A percentile compares a stretch with the other conserved stretches of the same genome.
Conservation (phyloP, 1,140 invertebrate genomes). For the Diprion similis region DNA sequence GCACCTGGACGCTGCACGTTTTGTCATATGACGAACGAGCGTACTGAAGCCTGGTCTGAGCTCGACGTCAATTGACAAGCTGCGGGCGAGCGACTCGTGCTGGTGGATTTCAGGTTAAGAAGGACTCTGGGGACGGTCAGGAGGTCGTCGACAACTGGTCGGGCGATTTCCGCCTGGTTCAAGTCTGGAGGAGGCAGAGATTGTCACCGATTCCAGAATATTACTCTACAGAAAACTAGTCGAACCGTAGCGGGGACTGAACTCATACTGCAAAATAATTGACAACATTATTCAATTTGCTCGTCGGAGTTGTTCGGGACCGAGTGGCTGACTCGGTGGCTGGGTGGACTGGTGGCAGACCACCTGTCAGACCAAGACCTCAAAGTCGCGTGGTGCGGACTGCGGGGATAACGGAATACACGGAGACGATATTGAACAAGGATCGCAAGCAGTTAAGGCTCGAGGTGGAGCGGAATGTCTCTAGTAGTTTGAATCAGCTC, state of each 20-base stretch:
- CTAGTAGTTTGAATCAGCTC: neutral
- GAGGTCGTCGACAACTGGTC: too few species aligned
- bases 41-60: neutral
- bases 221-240: neutral
- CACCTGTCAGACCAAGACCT: neutral
- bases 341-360: neutral
- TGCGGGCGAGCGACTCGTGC: neutral
- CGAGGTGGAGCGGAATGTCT: neutral
- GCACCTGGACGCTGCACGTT: neutral
- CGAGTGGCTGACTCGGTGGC: neutral
- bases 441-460: too few species aligned
- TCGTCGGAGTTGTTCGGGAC: neutral
- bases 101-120: conserved; percentile 1
- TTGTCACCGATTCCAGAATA: too few species aligned
- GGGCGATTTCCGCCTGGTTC: too few species aligned
- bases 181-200: too few species aligned
- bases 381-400: neutral
- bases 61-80: neutral
- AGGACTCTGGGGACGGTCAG: neutral
- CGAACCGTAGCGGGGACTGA: neutral
- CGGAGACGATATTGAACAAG: too few species aligned
- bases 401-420: neutral
- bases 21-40: neutral
- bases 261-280: neutral
- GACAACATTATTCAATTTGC: neutral